Evolutionary conservation across 2,113 vertebrate species (phyloP).

Genomic region (Hypanus sabinus): DNA sequence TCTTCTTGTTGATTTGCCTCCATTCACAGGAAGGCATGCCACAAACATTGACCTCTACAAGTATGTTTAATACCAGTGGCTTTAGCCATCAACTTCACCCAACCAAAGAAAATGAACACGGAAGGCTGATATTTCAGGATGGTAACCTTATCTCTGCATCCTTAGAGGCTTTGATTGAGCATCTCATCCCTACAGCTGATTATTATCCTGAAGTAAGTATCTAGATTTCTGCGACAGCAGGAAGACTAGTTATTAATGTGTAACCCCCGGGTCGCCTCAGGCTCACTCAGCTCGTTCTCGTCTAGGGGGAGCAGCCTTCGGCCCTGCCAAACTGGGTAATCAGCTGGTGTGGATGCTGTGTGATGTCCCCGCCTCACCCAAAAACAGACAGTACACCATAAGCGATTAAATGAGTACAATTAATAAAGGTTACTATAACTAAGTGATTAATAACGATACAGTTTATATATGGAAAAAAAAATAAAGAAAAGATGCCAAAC

Average conservation of each 20-base stretch:
- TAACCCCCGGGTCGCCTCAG: too few species aligned
- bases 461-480: too few species aligned
- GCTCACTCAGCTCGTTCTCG: too few species aligned
- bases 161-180: slow-evolving; percentile 80
- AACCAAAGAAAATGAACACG: slow-evolving; percentile 62
- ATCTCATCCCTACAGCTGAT: slow-evolving; percentile 79
- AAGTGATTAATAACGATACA: too few species aligned
- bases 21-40: slow-evolving; percentile 73
- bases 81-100: slow-evolving; percentile 71
- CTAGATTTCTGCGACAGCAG: neutral
- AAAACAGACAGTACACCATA: too few species aligned
- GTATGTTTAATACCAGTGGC: slow-evolving; percentile 77
- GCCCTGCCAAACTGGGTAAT: too few species aligned
- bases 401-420: too few species aligned
- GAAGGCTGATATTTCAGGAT: slow-evolving; percentile 64
- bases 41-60: slow-evolving; percentile 69
- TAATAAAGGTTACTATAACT: too few species aligned
- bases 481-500: too few species aligned
- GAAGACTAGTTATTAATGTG: neutral
- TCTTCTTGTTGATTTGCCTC: neutral
- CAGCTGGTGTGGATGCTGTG: too few species aligned
- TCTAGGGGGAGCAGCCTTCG: too few species aligned
- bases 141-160: slow-evolving; percentile 79
- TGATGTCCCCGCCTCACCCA: too few species aligned
- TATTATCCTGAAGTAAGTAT: slow-evolving; percentile 79